phyloP scores from a whole-genome alignment of 1,140 invertebrate genomes.

The Brachionus manjavacas region DNA sequence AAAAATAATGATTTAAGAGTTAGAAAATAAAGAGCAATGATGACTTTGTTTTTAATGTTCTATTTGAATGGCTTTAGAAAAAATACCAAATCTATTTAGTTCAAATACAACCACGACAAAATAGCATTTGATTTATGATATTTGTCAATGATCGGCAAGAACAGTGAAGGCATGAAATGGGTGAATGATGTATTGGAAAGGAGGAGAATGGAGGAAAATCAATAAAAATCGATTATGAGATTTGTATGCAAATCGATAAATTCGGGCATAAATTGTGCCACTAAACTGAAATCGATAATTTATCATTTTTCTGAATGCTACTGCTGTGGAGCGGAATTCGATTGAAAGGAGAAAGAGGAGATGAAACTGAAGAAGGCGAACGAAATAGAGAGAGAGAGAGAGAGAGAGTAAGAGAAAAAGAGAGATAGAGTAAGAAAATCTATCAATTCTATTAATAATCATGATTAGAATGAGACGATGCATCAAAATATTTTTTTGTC shows the following conservation, averaged over 20 bases:
- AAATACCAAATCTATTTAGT: neutral
- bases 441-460: constrained; percentile 34
- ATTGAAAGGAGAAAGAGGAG: neutral
- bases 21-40: too few relatives aligned
- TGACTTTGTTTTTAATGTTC: neutral
- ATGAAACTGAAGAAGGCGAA: neutral
- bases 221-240: constrained; percentile 16
- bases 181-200: neutral
- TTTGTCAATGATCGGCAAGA: neutral
- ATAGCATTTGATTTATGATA: constrained; percentile 29
- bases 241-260: neutral
- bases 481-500: constrained; percentile 38
- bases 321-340: neutral
- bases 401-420: too few relatives aligned
- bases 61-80: neutral
- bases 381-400: neutral
- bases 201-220: neutral
- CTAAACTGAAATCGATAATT: constrained; percentile 26
- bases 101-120: neutral
- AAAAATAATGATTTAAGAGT: constrained; percentile 25
- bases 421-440: neutral
- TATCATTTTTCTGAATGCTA: neutral
- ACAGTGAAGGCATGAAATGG: neutral
- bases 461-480: constrained; percentile 15
- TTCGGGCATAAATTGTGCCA: neutral